Evolutionary conservation across 2,797 vertebrate genomes (phyloP).

Genomic region (Micromesistius poutassou): DNA sequence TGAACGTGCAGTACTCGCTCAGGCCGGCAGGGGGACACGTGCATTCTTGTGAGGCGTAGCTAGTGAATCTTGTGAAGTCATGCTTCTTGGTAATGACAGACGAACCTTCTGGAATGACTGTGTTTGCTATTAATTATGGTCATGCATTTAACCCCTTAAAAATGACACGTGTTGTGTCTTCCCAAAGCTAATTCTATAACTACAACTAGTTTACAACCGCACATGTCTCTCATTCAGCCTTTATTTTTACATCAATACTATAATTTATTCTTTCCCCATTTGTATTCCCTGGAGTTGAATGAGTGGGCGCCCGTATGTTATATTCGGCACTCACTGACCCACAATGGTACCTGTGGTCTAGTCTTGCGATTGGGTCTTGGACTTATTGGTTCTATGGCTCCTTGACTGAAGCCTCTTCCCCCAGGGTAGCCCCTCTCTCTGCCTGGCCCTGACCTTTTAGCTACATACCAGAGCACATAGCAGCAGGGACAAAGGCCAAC

Average conservation of each 20-base stretch:
- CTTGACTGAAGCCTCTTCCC: slow-evolving; percentile 54
- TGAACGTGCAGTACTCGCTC: slow-evolving; percentile 35
- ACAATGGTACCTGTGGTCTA: not conserved
- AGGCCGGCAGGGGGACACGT: slow-evolving; percentile 42
- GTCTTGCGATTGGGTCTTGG: not conserved
- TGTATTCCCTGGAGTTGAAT: not conserved
- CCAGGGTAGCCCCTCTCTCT: slow-evolving; percentile 47
- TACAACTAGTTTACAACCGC: not conserved
- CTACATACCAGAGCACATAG: slow-evolving; percentile 76
- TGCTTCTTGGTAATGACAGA: slow-evolving; percentile 41
- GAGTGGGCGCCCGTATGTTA: not conserved
- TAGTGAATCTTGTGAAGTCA: slow-evolving; percentile 46
- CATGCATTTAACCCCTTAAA: slow-evolving; percentile 7
- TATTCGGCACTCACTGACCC: not conserved
- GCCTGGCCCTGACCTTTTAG: slow-evolving; percentile 73
- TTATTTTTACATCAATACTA: not conserved
- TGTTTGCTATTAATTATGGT: slow-evolving; percentile 30
- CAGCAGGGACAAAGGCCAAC: slow-evolving; percentile 73
- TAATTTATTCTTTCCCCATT: not conserved
- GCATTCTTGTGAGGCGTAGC: slow-evolving; percentile 1
- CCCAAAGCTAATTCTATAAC: slow-evolving; percentile 29
- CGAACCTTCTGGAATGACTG: slow-evolving; percentile 49
- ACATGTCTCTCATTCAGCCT: not conserved
- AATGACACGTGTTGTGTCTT: slow-evolving; percentile 3
- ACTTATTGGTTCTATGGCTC: slow-evolving; percentile 23